phyloP scores from a whole-genome alignment of 2,113 vertebrate genomes.

The Prolemur simus region DNA sequence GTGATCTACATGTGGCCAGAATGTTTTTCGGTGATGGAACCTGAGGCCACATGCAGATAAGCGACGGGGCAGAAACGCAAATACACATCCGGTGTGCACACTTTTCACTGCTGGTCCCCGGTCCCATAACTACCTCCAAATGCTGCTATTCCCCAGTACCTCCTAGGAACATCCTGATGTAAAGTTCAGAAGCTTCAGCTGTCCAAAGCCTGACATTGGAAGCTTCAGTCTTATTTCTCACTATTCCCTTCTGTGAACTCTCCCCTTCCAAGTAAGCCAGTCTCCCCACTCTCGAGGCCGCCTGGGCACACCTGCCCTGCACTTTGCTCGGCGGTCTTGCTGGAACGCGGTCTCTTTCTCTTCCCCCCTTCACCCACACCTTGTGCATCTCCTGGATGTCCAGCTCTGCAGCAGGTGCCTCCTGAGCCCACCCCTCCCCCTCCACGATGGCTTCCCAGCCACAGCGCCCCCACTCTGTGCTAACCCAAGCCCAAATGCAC shows the following conservation, averaged over 20 bases:
- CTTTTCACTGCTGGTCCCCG: neutral
- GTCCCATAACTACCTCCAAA: neutral
- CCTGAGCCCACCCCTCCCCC: too few species aligned
- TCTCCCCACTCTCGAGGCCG: fast-evolving
- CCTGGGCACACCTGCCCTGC: neutral
- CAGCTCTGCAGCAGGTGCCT: neutral
- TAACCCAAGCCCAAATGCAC: neutral
- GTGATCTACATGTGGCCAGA: fast-evolving
- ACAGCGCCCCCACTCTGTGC: neutral
- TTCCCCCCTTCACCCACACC: too few species aligned
- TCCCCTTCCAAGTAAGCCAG: neutral
- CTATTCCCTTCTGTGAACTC: neutral
- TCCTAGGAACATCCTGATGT: neutral
- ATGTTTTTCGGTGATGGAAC: neutral
- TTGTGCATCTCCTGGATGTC: neutral
- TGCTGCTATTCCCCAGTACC: neutral
- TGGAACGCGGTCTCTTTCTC: too few species aligned
- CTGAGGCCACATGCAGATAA: neutral
- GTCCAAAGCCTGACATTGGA: neutral
- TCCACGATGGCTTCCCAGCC: neutral
- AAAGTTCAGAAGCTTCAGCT: neutral
- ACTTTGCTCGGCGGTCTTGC: neutral
- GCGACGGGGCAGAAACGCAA: neutral
- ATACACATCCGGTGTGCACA: too few species aligned
- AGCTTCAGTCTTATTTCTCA: neutral